phyloP scores from a whole-genome alignment of 2,113 vertebrate species.

The Scomber scombrus region DNA sequence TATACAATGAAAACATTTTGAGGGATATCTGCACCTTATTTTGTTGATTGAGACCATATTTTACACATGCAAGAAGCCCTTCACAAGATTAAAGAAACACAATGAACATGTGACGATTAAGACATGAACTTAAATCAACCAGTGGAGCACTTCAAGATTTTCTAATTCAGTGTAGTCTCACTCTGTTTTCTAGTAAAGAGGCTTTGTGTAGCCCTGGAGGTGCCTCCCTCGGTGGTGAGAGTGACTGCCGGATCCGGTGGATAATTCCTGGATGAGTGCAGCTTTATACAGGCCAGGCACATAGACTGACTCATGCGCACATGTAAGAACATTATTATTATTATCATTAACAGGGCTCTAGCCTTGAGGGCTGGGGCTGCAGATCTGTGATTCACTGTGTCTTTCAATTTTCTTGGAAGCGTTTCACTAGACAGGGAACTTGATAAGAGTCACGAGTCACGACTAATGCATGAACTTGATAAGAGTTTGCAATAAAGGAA shows the following conservation, averaged over 20 bases:
- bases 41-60: too few species aligned
- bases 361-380: constrained; percentile 29
- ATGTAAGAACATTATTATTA: constrained; percentile 14
- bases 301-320: constrained; percentile 11
- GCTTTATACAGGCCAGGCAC: constrained; percentile 23
- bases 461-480: constrained; percentile 51
- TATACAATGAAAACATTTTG: too few species aligned
- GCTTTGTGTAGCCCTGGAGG: constrained; percentile 24
- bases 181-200: constrained; percentile 35
- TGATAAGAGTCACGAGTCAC: constrained; percentile 43
- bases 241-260: background rate
- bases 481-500: constrained; percentile 52
- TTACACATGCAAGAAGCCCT: too few species aligned
- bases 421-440: constrained; percentile 12
- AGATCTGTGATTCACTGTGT: constrained; percentile 46
- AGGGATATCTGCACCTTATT: too few species aligned
- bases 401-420: constrained; percentile 58
- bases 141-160: constrained; percentile 3
- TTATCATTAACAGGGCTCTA: background rate
- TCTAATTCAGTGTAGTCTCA: constrained; percentile 1
- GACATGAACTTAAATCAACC: background rate
- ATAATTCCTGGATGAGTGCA: constrained; percentile 29
- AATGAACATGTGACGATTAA: too few species aligned
- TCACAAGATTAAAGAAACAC: background rate
- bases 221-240: background rate